phyloP scores from a whole-genome alignment of 2,797 vertebrate species.

The Todus mexicanus region DNA sequence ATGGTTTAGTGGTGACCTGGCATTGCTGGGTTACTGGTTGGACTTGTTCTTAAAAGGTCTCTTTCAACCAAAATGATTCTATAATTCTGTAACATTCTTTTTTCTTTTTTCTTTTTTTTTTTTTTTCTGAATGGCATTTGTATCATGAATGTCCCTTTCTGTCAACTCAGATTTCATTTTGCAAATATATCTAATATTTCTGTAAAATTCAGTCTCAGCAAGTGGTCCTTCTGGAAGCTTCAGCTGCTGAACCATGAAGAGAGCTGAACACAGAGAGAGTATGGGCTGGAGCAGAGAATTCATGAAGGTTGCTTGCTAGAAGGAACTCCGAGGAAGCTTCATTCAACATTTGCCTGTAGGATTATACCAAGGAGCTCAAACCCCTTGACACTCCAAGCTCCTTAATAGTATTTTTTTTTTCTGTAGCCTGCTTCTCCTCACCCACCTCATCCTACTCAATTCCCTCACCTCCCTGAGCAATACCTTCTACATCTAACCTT shows the following conservation, averaged over 20 bases:
- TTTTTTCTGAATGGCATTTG: neutral
- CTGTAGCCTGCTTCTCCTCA: neutral
- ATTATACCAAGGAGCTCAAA: neutral
- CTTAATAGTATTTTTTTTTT: neutral
- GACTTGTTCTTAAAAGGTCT: neutral
- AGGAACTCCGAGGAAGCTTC: neutral
- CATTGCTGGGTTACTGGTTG: neutral
- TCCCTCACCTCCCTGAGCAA: neutral
- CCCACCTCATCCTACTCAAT: neutral
- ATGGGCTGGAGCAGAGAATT: neutral
- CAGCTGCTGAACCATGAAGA: rapidly evolving
- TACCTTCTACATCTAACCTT: neutral
- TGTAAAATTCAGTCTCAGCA: neutral
- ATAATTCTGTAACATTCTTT: neutral
- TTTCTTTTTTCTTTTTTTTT: too few relatives aligned
- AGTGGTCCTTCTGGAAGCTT: neutral
- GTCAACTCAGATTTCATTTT: neutral
- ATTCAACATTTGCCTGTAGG: neutral
- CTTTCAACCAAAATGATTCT: neutral
- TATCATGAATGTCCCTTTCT: neutral
- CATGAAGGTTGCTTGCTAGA: neutral
- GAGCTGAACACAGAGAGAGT: neutral
- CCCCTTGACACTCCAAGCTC: neutral
- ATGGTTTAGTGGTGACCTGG: neutral
- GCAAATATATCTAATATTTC: neutral